Evolutionary conservation across 2,888 invertebrate species (phyloP).

Genomic region (Ceraclea dissimilis): DNA sequence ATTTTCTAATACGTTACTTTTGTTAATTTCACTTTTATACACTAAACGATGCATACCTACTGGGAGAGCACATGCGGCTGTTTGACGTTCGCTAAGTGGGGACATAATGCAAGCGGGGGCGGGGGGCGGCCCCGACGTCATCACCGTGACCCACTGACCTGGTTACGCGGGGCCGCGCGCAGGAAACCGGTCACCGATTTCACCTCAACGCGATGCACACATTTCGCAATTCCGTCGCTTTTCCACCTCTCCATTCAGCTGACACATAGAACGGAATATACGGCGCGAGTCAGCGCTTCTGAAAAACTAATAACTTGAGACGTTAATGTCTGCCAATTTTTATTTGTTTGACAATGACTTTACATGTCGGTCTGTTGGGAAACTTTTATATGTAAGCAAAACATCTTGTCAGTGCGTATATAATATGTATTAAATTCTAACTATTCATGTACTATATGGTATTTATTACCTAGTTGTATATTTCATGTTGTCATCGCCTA

Average conservation of each 20-base stretch:
- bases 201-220: constrained; percentile 27
- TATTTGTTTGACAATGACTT: no score
- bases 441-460: no score
- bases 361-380: no score
- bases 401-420: no score
- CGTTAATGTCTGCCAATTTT: no score
- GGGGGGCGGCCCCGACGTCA: constrained; percentile 51
- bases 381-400: no score
- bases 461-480: no score
- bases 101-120: constrained; percentile 33
- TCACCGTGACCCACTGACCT: constrained; percentile 65
- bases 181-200: constrained; percentile 31
- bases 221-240: constrained; percentile 17
- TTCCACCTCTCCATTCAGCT: constrained; percentile 13
- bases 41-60: constrained; percentile 32
- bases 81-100: constrained; percentile 50
- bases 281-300: no score
- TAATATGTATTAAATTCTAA: no score
- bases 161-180: constrained; percentile 49
- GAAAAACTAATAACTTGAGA: no score
- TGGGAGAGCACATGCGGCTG: constrained; percentile 35
- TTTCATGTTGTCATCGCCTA: no score
- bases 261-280: constrained; percentile 18
- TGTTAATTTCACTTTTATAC: constrained; percentile 23
- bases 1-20: no score